These are phyloP conservation scores for Cryptocheilus praepositus DNA, from an alignment of 2,888 invertebrate genomes.

Conservation along the genomic window DNA sequence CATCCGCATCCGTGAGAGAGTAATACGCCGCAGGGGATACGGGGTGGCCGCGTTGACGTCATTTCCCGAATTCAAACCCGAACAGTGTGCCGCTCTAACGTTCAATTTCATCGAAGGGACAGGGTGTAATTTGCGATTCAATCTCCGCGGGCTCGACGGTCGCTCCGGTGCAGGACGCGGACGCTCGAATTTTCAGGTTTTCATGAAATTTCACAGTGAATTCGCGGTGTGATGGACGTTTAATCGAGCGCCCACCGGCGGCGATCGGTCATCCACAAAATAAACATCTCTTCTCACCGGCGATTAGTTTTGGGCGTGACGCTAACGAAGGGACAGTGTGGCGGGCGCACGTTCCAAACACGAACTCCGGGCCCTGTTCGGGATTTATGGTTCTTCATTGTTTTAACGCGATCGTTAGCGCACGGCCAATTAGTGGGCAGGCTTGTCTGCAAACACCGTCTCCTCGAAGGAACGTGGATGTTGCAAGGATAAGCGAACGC, in stretches of 20 bases:
- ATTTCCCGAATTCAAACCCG: no score
- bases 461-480: neutral
- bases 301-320: conserved; percentile 8
- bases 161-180: conserved; percentile 13
- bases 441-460: conserved; percentile 7
- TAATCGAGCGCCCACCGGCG: conserved; percentile 31
- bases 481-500: neutral
- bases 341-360: neutral
- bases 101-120: conserved; percentile 8
- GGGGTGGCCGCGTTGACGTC: no score
- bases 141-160: neutral
- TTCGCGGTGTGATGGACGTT: conserved; percentile 32
- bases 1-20: no score
- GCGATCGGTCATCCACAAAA: conserved; percentile 29
- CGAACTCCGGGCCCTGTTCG: neutral
- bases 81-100: no score
- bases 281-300: conserved; percentile 27
- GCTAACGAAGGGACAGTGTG: neutral
- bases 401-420: conserved; percentile 42
- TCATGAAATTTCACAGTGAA: conserved; percentile 29
- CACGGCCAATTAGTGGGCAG: conserved; percentile 26
- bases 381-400: conserved; percentile 41
- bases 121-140: conserved; percentile 8
- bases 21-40: no score
- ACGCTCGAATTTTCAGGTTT: conserved; percentile 30